Evolutionary conservation across 2,113 vertebrate species (phyloP), one percentile per base, ranked within the genome.

Genomic region (Mormoops blainvillei): DNA sequence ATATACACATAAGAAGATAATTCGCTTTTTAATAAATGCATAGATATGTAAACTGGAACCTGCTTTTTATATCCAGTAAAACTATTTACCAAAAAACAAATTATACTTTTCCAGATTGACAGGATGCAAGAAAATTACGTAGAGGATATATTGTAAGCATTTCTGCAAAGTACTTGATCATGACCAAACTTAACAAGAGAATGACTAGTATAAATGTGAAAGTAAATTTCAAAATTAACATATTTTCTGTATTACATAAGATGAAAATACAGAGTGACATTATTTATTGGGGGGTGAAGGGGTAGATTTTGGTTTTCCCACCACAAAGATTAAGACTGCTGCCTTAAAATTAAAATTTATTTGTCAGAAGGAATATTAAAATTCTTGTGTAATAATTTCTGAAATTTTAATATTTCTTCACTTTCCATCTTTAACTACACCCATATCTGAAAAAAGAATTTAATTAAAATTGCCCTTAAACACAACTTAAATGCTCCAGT

Each of bases 391-490:
- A 74, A 67, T 56, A 28, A 61, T 73, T 78, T 93, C 76, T 90
- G 85, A 83, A 85, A 80, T 73, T 56, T 78, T 90, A 50, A 10
- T 87, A 94, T 56, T 87, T 80, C n/a, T 88, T 89, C 41, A 89
- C 18, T 41, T 38, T 76, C n/a, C 36, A 70, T n/a, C 45, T 89
- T 68, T 87, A 43, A 87, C 36, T 43, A 45, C 1, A 97, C 38
- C 14, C 31, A 41, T 63, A 71, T 84, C 65, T 89, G 74, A 48
- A 50, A 91, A 93, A 76, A 65, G 61, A 89, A 76, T 54, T 83
- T 86, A 94, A 87, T 45, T 80, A 58, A 56, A 50, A 1, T 45
- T 81, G 31, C 63, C 33, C 19, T 82, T 80, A 94, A 63, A 65
- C 52, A 93, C 50, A 93, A 65, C 48, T 84, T 68, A n/a, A 90